phyloP scores from a whole-genome alignment of 2,113 vertebrate genomes.

The Ariopsis seemanni region DNA sequence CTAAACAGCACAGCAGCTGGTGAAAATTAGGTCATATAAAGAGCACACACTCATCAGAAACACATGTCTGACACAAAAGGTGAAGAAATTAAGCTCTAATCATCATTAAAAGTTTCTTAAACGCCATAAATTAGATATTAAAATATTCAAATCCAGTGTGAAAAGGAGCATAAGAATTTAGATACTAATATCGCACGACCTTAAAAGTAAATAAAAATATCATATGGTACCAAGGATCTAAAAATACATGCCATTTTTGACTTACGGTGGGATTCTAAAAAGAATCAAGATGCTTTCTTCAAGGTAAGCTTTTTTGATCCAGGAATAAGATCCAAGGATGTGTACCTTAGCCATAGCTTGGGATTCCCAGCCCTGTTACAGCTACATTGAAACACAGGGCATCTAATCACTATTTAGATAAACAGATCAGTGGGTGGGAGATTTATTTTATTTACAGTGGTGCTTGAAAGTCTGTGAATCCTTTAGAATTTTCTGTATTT shows the following conservation, averaged over 20 bases:
- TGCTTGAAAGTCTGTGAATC: no score
- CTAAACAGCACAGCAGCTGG: neutral
- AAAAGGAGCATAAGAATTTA: neutral
- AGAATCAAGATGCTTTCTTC: neutral
- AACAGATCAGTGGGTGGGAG: neutral
- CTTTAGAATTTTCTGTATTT: no score
- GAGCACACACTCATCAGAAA: neutral
- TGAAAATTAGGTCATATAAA: neutral
- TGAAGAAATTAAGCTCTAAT: neutral
- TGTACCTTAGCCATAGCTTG: neutral
- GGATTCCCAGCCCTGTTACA: neutral
- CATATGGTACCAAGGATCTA: neutral
- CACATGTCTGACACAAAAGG: neutral
- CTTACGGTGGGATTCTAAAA: neutral
- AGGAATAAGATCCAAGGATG: neutral
- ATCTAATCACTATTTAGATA: neutral
- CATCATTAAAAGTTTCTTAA: neutral
- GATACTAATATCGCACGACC: neutral
- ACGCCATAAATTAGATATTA: neutral
- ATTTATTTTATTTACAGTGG: neutral
- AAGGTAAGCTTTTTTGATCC: constrained; percentile 6
- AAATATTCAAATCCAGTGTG: neutral
- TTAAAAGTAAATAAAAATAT: neutral
- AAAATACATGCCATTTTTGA: neutral
- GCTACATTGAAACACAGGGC: neutral